phyloP scores from a whole-genome alignment of 2,888 invertebrate species.

The Acrocyrtus sp. region DNA sequence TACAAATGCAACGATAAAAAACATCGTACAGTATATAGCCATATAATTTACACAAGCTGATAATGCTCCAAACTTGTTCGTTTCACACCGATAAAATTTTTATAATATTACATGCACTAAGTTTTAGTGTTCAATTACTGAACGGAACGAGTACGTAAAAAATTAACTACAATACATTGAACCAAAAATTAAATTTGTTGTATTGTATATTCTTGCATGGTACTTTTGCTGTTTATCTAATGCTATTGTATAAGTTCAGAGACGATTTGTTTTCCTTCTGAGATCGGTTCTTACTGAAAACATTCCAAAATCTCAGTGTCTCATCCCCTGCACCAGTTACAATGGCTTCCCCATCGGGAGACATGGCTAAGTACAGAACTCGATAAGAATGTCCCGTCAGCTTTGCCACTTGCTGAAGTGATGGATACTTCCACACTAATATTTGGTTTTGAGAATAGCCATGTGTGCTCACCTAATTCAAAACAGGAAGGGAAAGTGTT shows the following conservation, averaged over 20 bases:
- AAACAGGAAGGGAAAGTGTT: conserved; percentile 15
- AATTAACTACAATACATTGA: too few relatives aligned
- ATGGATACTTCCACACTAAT: conserved; percentile 98
- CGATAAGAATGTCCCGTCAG: conserved; percentile 96
- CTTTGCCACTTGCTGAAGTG: conserved; percentile 95
- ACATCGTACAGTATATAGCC: too few relatives aligned
- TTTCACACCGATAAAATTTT: too few relatives aligned
- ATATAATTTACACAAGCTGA: too few relatives aligned
- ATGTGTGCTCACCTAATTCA: conserved; percentile 81
- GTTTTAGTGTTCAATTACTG: background rate
- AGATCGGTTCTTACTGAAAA: conserved; percentile 96
- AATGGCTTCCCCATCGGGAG: conserved; percentile 98
- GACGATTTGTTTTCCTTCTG: conserved; percentile 94
- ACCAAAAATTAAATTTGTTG: too few relatives aligned
- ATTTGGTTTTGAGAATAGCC: conserved; percentile 99
- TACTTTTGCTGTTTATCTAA: conserved; percentile 77
- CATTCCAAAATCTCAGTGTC: conserved; percentile 98
- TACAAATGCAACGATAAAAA: too few relatives aligned
- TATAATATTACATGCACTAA: too few relatives aligned
- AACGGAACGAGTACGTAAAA: background rate
- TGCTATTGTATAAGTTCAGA: conserved; percentile 90
- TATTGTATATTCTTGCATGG: too few relatives aligned
- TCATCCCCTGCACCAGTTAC: conserved; percentile 99
- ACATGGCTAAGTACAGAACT: conserved; percentile 94
- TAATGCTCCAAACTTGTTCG: too few relatives aligned